Base-by-base conservation (phyloP, 2,888 invertebrate species). In the Allacma fusca region DNA sequence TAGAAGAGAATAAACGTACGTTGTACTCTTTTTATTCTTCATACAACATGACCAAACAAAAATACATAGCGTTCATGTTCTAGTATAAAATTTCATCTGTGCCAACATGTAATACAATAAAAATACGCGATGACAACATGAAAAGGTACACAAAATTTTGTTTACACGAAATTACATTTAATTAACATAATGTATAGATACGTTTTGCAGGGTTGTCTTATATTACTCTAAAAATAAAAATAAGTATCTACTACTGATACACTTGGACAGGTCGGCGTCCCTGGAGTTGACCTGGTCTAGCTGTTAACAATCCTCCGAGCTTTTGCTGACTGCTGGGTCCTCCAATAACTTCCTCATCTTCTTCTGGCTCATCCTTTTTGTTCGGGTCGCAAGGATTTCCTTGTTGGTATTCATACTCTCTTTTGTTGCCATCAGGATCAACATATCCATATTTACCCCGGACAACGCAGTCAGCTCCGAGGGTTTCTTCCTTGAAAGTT, bases 341-440 rank as follows among this genome's bases (percentile, higher is more conserved):
- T 29, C 57, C 75, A 29, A 68, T 68, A 21, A 57, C 34, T 64
- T 76, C 71, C n/a, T 82, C 81, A 24, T 83, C 83, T 40, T 84
- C 84, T 34, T 80, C 81, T 50, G 82, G 82, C 74, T 80, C 79
- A 57, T 81, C 80, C 59, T 80, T 82, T 72, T 84, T 84, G 80
- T 83, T 84, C 40, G 83, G 83, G 75, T 83, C 84, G 28, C 83
- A 83, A 29, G 83, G 83, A 75, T 84, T 84, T 72, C 84, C 84
- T 23, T 80, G 79, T 78, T 83, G 83, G 72, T 83, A 83, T 74
- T 83, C 83, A 64, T 84, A 84, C 73, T 83, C 83, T 26, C 83
- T 59, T 77, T 83, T 84, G 71, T 83, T 81, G 44, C 84, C 84
- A 26, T 84, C 84, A 26, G 84, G 84, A 72, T 84, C 84, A 1